Evolutionary conservation across 2,888 invertebrate species (phyloP).

Genomic region (Andrena flavipes): DNA sequence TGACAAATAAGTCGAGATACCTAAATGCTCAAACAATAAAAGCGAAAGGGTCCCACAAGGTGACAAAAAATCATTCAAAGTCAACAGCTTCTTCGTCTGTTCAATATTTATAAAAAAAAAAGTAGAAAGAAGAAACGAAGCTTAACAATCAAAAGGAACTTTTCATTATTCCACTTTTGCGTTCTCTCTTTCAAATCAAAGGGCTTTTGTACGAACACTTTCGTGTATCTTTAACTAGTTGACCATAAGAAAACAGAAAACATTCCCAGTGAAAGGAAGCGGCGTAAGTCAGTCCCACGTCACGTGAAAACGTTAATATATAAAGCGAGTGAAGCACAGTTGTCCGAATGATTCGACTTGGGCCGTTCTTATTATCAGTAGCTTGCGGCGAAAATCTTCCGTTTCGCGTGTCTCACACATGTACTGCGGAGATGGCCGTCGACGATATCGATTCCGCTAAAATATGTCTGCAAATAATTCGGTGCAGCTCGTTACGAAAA

Average conservation of each 20-base stretch:
- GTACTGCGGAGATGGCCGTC: background rate
- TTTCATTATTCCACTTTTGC: background rate
- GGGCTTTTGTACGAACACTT: background rate
- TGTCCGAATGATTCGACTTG: background rate
- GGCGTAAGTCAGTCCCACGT: background rate
- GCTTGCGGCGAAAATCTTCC: constrained; percentile 9
- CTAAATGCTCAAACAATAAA: too few species aligned
- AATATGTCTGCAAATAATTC: background rate
- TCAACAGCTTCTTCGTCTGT: too few species aligned
- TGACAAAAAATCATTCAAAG: too few species aligned
- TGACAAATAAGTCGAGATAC: too few species aligned
- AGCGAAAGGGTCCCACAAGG: too few species aligned
- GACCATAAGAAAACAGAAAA: background rate
- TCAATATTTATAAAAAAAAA: background rate
- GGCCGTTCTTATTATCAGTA: background rate
- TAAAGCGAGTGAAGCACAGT: background rate
- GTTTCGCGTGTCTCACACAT: background rate
- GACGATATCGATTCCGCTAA: constrained; percentile 9
- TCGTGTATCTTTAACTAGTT: background rate
- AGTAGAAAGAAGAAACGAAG: background rate
- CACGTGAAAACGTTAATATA: background rate
- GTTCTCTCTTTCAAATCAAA: constrained; percentile 1
- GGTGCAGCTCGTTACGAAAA: constrained; percentile 12
- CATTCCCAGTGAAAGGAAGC: background rate
- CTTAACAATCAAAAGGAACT: too few species aligned